Base-by-base conservation (phyloP, 2,888 invertebrate genomes). In the Hesperia comma region DNA sequence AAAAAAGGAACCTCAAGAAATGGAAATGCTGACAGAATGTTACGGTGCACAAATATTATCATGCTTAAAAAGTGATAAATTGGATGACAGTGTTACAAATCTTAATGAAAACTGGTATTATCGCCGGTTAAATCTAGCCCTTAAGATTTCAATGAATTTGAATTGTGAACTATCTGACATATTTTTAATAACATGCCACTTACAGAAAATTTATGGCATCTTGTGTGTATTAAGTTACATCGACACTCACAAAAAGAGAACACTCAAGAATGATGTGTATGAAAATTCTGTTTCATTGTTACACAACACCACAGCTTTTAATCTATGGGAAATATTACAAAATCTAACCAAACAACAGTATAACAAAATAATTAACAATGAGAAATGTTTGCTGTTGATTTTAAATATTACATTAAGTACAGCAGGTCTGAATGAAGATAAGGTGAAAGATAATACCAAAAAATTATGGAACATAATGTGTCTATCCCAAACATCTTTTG, bases 81-180 rank as follows among this genome's bases (percentile, higher is more conserved):
- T 33, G 49, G 15, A 63, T 60, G 61, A 43, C 61, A 66, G 61
- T 58, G 17, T 49, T 17, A 56, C 69, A 26, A 70, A 79, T 70
- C 71, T 83, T 12, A 74, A 75, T 72, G 80, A 85, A 61, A 81
- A 79, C 66, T 87, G 85, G 85, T 79, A 79, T 74, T 88, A 82
- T 63, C 81, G 75, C 41, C 80, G 88, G 79, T 69, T 79, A 49
- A 40, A 85, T 14, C 74, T 77, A 69, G 80, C 85, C 0, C 72
- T 90, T 37, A 10, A 14, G 74, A 77, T 54, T 79, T 46, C 78
- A 33, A 55, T 88, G 15, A 83, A 85, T n/a, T n/a, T n/a, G 67
- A 75, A 72, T 58, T 81, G 81, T 78, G 84, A 83, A 55, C 43
- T 4, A 77, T 79, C 61, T 60, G 86, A 90, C 74, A 69, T 71